Evolutionary conservation across 2,797 vertebrate species (phyloP).

Genomic region (Pelochelys cantorii): DNA sequence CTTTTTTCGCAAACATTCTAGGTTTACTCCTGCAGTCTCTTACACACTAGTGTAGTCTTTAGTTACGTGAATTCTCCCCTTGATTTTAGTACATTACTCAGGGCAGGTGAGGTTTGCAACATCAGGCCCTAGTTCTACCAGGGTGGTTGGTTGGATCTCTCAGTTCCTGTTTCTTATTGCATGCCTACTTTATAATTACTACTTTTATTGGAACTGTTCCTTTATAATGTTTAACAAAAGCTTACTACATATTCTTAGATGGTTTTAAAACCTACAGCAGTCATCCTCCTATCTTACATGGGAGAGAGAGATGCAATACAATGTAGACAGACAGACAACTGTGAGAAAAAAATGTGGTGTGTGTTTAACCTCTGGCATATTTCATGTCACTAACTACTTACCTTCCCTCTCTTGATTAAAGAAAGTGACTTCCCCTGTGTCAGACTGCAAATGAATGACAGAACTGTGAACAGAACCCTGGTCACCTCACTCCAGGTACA

Average conservation of each 20-base stretch:
- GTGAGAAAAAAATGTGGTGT: neutral
- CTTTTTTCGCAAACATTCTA: neutral
- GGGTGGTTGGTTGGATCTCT: neutral
- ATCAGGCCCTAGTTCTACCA: neutral
- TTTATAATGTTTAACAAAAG: neutral
- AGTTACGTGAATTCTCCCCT: neutral
- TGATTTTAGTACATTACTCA: neutral
- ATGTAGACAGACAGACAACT: neutral
- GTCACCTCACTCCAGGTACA: neutral
- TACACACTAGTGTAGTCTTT: neutral
- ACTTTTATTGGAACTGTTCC: neutral
- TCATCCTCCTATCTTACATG: neutral
- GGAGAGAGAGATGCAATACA: neutral
- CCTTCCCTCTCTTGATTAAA: neutral
- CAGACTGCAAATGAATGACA: neutral
- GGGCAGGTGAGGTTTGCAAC: neutral
- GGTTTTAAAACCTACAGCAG: neutral
- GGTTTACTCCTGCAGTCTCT: neutral
- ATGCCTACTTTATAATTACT: neutral
- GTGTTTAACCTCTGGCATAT: neutral
- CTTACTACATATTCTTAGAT: neutral
- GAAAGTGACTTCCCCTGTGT: neutral
- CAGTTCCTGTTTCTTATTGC: neutral
- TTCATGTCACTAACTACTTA: neutral
- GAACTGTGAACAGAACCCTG: neutral